Conservation (phyloP, 2,113 vertebrate genomes). For the Camelus dromedarius region DNA sequence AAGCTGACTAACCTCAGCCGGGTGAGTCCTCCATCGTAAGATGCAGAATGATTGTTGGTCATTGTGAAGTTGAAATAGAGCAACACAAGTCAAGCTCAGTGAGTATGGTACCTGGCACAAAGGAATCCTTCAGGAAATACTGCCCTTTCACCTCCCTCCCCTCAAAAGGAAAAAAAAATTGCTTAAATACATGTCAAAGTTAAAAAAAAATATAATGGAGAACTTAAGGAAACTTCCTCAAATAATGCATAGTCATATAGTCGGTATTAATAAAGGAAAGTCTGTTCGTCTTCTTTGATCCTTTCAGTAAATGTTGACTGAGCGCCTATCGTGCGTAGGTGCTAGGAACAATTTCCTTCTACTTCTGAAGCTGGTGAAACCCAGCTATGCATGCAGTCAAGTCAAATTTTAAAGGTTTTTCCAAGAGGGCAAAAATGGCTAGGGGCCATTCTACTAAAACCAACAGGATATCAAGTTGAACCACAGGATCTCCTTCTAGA, state of each 20-base stretch:
- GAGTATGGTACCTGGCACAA: neutral
- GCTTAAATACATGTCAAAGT: neutral
- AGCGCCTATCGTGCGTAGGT: neutral
- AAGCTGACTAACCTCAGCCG: neutral
- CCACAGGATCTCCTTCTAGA: neutral
- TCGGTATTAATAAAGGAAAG: neutral
- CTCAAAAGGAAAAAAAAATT: neutral
- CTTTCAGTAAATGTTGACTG: neutral
- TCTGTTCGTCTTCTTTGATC: neutral
- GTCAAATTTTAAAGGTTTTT: constrained; percentile 15
- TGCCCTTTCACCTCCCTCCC: neutral
- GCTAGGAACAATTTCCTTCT: neutral
- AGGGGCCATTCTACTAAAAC: neutral
- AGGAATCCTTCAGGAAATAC: neutral
- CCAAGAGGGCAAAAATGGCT: neutral
- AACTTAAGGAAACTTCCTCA: neutral
- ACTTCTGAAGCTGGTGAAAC: neutral
- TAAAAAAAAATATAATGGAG: neutral
- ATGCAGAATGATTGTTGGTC: neutral
- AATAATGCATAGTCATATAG: neutral
- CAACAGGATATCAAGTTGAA: neutral
- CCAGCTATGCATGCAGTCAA: neutral
- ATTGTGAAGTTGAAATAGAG: neutral
- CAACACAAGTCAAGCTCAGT: neutral
- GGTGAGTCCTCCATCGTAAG: neutral